Evolutionary conservation across 1,140 invertebrate genomes (phyloP), one percentile per base, ranked within the genome.

Genomic region (Stegodyphus mimosarum): DNA sequence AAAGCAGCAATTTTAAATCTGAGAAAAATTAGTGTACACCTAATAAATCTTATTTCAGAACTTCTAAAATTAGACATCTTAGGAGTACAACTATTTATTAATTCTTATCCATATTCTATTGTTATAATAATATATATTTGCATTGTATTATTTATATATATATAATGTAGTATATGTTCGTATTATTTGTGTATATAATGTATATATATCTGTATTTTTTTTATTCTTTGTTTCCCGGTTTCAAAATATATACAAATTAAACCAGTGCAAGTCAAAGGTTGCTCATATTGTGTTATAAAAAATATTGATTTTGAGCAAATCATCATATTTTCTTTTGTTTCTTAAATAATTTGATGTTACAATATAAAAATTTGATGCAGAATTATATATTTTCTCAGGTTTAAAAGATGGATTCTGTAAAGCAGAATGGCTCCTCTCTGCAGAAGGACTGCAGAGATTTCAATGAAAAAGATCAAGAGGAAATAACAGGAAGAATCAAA

Each of bases 401-500:
- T 10, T 10, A 10, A 15, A 60, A 60, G 5, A 84, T 75, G 81
- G 73, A 75, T 75, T 55, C n/a, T 60, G 67, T 48, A 17, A 67
- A 84, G 55, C 49, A 60, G n/a, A 84, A 84, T 84, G 81, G 81
- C 7, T 74, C 80, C 52, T 66, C 81, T 15, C 11, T 84, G 6
- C 81, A 67, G 15, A 7, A 9, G 15, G 49, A 53, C 6, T 15
- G 7, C 13, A 84, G 69, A 50, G 72, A 83, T 17, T 70, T 67
- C 6, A n/a, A 50, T 50, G 81, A 75, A 10, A 84, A 69, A 69
- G 81, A 84, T n/a, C 81, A 84, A 84, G 33, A 33, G 33, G 81
- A 84, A 63, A 17, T 69, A 18, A 60, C 11, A 55, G 81, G 81
- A n/a, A 74, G 49, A 60, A 76, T 48, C 17, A 75, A 76, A 70